Conservation (phyloP, 2,797 vertebrate species). For the Enteromius unitaeniatus region DNA sequence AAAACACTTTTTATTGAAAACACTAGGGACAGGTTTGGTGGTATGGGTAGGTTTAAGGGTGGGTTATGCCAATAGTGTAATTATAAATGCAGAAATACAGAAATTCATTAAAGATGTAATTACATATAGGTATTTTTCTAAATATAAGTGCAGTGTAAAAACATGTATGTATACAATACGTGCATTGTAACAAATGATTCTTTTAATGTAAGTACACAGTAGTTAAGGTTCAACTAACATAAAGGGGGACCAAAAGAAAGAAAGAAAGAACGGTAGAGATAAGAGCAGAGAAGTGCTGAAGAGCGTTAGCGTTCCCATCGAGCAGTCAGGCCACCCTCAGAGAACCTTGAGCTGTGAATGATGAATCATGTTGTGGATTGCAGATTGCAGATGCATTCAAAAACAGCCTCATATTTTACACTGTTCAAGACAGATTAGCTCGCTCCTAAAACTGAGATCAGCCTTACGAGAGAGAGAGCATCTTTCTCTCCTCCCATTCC, state of each 20-base stretch:
- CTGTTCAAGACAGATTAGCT: constrained; percentile 54
- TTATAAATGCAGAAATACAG: no score
- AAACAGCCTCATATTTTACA: constrained; percentile 67
- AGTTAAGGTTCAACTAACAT: no score
- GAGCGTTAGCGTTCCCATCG: constrained; percentile 38
- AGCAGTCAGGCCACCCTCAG: constrained; percentile 67
- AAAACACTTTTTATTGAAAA: no score
- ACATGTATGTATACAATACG: no score
- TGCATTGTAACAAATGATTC: no score
- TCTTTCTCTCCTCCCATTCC: constrained; percentile 10
- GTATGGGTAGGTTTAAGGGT: no score
- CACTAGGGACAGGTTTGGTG: no score
- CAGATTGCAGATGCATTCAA: constrained; percentile 67
- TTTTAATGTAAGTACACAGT: no score
- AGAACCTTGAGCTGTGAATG: constrained; percentile 71
- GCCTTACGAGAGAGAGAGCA: constrained; percentile 29
- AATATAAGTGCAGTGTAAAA: no score
- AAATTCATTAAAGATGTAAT: no score
- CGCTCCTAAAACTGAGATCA: constrained; percentile 27
- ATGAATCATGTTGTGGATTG: constrained; percentile 69
- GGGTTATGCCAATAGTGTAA: no score
- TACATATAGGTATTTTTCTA: no score
- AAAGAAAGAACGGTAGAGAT: background rate
- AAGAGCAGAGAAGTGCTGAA: constrained; percentile 20
- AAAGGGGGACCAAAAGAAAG: background rate